Evolutionary conservation across 2,113 vertebrate species (phyloP).

Genomic region (Bettongia penicillata): DNA sequence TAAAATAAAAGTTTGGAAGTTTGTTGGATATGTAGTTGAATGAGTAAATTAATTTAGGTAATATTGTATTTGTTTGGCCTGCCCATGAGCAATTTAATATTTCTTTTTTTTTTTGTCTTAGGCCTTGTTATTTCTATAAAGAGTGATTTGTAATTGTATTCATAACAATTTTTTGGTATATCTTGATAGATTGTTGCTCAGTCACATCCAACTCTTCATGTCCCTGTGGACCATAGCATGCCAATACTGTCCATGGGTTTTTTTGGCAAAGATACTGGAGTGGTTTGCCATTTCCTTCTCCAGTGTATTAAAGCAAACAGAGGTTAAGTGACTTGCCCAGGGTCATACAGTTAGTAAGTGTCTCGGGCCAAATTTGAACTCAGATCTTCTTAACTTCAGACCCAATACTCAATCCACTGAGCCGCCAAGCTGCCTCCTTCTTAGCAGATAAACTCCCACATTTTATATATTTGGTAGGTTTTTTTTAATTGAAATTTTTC

Average conservation of each 20-base stretch:
- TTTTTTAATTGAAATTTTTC: neutral
- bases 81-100: neutral
- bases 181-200: neutral
- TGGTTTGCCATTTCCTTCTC: too few species aligned
- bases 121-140: too few species aligned
- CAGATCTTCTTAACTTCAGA: neutral
- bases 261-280: too few species aligned
- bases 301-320: too few species aligned
- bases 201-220: neutral
- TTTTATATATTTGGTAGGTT: neutral
- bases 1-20: too few species aligned
- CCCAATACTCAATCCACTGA: neutral
- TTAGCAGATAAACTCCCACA: neutral
- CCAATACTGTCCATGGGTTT: too few species aligned
- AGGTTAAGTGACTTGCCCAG: too few species aligned
- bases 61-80: neutral
- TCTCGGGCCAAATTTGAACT: too few species aligned
- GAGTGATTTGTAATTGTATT: too few species aligned
- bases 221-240: too few species aligned
- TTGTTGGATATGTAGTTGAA: neutral
- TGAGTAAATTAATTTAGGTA: neutral
- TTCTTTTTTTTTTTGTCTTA: too few species aligned
- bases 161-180: neutral
- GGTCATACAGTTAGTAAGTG: too few species aligned
- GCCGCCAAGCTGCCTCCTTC: neutral